Evolutionary conservation across 2,797 vertebrate genomes (phyloP).

Genomic region (Rhinichthys osculus): DNA sequence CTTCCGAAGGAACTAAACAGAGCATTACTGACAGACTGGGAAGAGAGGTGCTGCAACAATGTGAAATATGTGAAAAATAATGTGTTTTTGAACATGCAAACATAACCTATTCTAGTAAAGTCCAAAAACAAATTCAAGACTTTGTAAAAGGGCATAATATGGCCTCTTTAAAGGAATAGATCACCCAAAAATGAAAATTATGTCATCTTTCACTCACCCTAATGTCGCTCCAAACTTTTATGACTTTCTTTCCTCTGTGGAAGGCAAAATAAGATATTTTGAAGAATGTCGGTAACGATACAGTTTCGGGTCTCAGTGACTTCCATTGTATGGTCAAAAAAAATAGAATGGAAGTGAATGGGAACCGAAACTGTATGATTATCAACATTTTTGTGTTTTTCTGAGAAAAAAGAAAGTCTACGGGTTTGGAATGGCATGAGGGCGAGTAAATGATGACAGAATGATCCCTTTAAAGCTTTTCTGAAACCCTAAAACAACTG

Average conservation of each 20-base stretch:
- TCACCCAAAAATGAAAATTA: neutral
- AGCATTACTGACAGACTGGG: neutral
- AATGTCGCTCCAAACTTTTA: neutral
- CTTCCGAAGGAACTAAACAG: neutral
- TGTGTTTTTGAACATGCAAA: neutral
- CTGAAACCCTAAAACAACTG: neutral
- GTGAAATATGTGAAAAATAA: neutral
- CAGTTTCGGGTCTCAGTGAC: neutral
- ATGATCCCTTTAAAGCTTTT: neutral
- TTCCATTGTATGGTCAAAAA: neutral
- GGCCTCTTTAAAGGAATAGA: neutral
- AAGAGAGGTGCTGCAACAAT: neutral
- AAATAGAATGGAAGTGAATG: neutral
- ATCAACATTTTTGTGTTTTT: neutral
- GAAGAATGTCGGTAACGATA: neutral
- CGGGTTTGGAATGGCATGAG: neutral
- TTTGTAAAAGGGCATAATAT: neutral
- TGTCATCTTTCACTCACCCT: neutral
- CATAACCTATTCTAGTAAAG: neutral
- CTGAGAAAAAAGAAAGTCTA: neutral
- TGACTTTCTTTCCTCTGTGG: neutral
- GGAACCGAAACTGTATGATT: neutral
- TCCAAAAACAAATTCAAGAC: neutral
- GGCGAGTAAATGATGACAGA: neutral
- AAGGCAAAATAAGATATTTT: neutral